Evolutionary conservation across 2,113 vertebrate genomes (phyloP).

Genomic region (Saguinus midas): DNA sequence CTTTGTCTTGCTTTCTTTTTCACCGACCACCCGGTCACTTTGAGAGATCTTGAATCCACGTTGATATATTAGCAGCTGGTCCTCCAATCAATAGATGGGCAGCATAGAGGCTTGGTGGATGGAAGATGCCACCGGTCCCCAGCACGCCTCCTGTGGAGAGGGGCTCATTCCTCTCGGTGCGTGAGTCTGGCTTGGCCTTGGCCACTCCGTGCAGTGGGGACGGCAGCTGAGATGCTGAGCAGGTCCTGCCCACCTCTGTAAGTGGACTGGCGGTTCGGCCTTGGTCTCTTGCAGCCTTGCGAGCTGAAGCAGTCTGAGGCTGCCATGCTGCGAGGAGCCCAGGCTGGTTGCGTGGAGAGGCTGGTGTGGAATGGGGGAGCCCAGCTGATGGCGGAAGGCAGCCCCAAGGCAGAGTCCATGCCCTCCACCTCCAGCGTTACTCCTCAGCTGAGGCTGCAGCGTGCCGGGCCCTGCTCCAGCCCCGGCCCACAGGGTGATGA

Average conservation of each 20-base stretch:
- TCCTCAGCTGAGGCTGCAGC: neutral
- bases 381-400: too few relatives aligned
- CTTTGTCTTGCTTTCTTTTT: too few relatives aligned
- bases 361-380: too few relatives aligned
- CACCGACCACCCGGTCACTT: too few relatives aligned
- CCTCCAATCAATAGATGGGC: too few relatives aligned
- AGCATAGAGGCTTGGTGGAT: neutral
- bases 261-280: accelerated
- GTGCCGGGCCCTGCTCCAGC: too few relatives aligned
- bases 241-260: accelerated
- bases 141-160: neutral
- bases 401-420: too few relatives aligned
- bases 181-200: neutral
- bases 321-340: too few relatives aligned
- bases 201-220: neutral
- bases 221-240: accelerated
- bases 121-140: too few relatives aligned
- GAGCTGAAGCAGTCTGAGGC: neutral
- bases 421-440: neutral
- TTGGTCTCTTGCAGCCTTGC: neutral
- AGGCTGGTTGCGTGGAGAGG: neutral
- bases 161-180: neutral
- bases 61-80: too few relatives aligned
- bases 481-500: accelerated
- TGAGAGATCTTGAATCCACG: too few relatives aligned